phyloP scores from a whole-genome alignment of 2,797 vertebrate genomes.

The Pseudomugil tenellus region DNA sequence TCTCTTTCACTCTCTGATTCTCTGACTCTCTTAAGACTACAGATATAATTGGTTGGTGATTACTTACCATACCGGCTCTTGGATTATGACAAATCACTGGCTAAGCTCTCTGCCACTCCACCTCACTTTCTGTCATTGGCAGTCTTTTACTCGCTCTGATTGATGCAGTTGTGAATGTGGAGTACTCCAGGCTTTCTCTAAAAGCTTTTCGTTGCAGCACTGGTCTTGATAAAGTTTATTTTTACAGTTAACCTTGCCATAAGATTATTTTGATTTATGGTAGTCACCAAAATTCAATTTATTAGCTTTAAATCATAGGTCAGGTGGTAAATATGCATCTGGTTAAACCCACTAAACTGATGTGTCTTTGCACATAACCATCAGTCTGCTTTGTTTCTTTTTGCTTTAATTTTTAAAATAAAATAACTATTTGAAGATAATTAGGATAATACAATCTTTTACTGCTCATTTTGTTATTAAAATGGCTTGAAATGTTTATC shows the following conservation, averaged over 20 bases:
- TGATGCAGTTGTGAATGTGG: conserved; percentile 35
- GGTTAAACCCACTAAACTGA: background rate
- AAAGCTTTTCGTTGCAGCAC: conserved; percentile 24
- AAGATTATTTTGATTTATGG: conserved; percentile 25
- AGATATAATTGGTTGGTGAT: conserved; percentile 70
- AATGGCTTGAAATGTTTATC: background rate
- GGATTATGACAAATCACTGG: conserved; percentile 65
- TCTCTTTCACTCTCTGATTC: conserved; percentile 42
- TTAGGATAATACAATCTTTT: background rate
- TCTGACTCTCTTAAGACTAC: conserved; percentile 63
- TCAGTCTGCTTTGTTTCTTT: background rate
- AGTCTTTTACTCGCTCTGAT: conserved; percentile 31
- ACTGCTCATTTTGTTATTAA: background rate
- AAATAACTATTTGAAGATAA: background rate
- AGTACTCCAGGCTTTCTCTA: conserved; percentile 24
- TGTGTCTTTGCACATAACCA: no score
- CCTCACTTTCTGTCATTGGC: conserved; percentile 38
- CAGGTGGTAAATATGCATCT: background rate
- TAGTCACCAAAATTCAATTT: background rate
- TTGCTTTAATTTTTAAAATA: background rate
- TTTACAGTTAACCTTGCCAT: conserved; percentile 25
- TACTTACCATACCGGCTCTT: conserved; percentile 51
- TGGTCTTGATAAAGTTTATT: conserved; percentile 2
- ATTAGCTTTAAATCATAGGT: background rate
- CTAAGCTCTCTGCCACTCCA: conserved; percentile 41